phyloP scores from a whole-genome alignment of 2,797 vertebrate species.

The Poeciliopsis turneri region DNA sequence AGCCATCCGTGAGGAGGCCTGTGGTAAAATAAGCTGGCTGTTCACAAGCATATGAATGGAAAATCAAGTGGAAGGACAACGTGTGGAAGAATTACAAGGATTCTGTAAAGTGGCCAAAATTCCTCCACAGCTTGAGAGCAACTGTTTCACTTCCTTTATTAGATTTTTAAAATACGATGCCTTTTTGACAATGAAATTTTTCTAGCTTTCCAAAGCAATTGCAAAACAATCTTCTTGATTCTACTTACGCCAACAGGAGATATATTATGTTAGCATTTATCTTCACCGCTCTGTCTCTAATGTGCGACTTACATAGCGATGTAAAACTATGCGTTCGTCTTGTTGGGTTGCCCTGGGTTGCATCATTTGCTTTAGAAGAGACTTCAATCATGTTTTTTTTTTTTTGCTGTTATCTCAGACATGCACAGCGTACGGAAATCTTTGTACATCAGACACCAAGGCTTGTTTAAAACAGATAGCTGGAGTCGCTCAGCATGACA shows the following conservation, averaged over 20 bases:
- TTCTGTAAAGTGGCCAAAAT: not conserved
- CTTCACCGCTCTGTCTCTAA: not conserved
- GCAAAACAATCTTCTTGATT: not conserved
- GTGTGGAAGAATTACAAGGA: not conserved
- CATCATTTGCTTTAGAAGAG: not conserved
- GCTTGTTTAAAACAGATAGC: not conserved
- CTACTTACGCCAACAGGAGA: not conserved
- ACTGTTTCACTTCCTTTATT: not conserved
- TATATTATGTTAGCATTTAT: not conserved
- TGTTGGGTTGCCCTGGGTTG: conserved; percentile 1
- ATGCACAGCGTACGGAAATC: not conserved
- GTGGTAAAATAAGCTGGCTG: not conserved
- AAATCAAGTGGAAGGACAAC: not conserved
- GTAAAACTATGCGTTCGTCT: not conserved
- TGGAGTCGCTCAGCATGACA: not conserved
- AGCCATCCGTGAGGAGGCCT: too few species aligned
- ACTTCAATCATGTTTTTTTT: not conserved
- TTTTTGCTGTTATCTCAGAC: not conserved
- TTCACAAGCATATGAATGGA: not conserved
- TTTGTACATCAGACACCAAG: not conserved
- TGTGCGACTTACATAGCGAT: not conserved
- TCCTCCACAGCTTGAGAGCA: not conserved
- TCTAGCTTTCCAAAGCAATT: not conserved
- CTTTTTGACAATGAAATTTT: not conserved
- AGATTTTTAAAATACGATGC: not conserved